Evolutionary conservation across 1,140 invertebrate genomes (phyloP), one percentile per base, ranked within the genome.

Genomic region (Drosophila equinoxialis): DNA sequence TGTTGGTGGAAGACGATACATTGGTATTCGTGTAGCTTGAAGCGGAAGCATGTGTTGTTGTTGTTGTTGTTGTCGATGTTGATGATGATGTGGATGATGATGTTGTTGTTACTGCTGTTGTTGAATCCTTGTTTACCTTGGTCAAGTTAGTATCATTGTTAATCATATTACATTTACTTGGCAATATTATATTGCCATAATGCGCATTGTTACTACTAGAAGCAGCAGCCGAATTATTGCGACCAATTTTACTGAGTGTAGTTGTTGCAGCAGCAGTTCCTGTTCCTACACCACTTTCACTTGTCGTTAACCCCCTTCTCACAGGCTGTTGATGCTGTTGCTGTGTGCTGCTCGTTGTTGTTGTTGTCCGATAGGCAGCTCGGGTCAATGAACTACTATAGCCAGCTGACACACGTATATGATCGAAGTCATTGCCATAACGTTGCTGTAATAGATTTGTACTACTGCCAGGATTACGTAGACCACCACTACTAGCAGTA

Each of bases 401-500:
- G 5, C 89, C 86, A 6, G 77, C 82, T 26, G 71, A 66, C 17
- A 82, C 63, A 10, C 90, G 68, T 0, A 81, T 59, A 51, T 77
- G 81, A 8, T 89, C 84, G 48, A 90, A 58, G 14, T 91, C 90
- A 14, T 65, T 84, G 72, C 85, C 79, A 51, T 82, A 90, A 30
- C 90, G 84, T 54, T 85, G 90, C 73, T 91, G 90, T 30, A 91
- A 89, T 23, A 87, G 69, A 55, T 91, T 91, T 30, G 80, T 76
- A 37, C 90, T 91, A 65, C 86, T 82, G 11, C 87, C 83, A 26
- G 39, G 65, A 33, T 42, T 63, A 6, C 72, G 33, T 26, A 63
- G 57, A 63, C 39, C 20, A 42, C 54, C 5, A 10, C 73, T 3
- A 20, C 20, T n/a, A 48, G 68, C 2, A 23, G 20, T n/a, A 48